A percentile compares a stretch with the other conserved stretches of the same genome.
phyloP scores from a whole-genome alignment of 2,797 vertebrate species.

The Diceros bicornis region DNA sequence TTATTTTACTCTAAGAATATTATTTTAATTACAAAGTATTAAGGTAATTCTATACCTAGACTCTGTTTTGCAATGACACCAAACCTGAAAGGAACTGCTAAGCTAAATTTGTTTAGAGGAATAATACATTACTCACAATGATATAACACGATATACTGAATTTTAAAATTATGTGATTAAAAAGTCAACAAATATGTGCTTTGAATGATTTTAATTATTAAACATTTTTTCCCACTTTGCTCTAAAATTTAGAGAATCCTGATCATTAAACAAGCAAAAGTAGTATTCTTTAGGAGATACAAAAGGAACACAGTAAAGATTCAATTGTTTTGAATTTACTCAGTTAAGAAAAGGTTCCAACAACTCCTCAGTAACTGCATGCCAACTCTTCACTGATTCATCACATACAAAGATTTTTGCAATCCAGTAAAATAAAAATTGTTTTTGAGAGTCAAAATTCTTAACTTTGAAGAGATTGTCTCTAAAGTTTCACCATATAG shows the following conservation, averaged over 20 bases:
- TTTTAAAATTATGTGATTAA: neutral
- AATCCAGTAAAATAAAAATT: neutral
- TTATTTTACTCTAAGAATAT: conserved; percentile 25
- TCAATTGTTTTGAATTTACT: neutral
- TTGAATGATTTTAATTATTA: neutral
- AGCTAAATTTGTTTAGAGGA: neutral
- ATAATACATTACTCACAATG: neutral
- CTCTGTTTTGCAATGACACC: conserved; percentile 13
- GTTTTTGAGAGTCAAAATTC: conserved; percentile 41
- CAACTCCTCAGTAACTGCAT: neutral
- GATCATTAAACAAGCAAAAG: conserved; percentile 41
- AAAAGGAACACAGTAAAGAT: neutral
- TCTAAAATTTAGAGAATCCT: conserved; percentile 40
- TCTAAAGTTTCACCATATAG: neutral
- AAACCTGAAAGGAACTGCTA: neutral
- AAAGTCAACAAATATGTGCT: neutral
- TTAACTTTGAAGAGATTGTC: neutral
- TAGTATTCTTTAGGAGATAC: neutral
- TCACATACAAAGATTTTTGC: neutral
- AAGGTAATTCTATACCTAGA: neutral
- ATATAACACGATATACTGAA: neutral
- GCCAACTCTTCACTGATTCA: neutral
- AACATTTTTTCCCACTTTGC: neutral
- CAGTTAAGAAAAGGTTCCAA: neutral
- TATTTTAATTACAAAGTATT: conserved; percentile 7